Evolutionary conservation across 2,113 vertebrate species (phyloP), one percentile per base, ranked within the genome.

Genomic region (Terrapene triunguis): DNA sequence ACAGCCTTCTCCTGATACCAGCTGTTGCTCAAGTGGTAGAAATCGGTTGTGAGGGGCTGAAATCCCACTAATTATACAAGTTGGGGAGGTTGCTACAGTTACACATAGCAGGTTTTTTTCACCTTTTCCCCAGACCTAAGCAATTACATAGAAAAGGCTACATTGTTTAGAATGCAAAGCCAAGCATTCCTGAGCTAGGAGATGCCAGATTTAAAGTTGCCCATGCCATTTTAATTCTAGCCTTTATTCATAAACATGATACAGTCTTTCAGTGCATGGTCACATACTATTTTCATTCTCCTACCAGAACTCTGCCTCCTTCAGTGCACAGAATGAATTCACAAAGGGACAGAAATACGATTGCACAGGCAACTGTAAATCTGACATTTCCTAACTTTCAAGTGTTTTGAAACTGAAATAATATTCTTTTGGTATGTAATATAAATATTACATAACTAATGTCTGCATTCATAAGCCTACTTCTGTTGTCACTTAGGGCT

Each of bases 21-120:
- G 44, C 32, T 91, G 21, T 29, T 91, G 78, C 25, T 92, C 13
- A 0, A 42, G 50, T 62, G 27, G 35, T 22, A 38, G 29, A 62
- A 62, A 11, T 80, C 51, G 55, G 27, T 84, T 89, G 16, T 0
- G 0, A 7, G 0, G 0, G n/a, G 29, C 79, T 72, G 47, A 85
- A 93, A 92, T 62, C 54, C 50, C 53, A 93, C 55, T 88, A 13
- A 8, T 25, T 5, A 62, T 62, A 62, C 59, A 62, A 32, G 27
- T 32, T 59, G 57, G 29, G 27, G 57, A 59, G 59, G 59, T 16
- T 32, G 59, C 59, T 35, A 35, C 29, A 32, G 57, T 35, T 62
- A 32, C 59, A 62, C 29, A 62, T 62, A 29, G 27, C 25, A 29
- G 59, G 29, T 35, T 32, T 62, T 35, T 62, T 62, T 6, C 13